Conservation (phyloP, 2,797 vertebrate species). For the Neosalanx taihuensis region DNA sequence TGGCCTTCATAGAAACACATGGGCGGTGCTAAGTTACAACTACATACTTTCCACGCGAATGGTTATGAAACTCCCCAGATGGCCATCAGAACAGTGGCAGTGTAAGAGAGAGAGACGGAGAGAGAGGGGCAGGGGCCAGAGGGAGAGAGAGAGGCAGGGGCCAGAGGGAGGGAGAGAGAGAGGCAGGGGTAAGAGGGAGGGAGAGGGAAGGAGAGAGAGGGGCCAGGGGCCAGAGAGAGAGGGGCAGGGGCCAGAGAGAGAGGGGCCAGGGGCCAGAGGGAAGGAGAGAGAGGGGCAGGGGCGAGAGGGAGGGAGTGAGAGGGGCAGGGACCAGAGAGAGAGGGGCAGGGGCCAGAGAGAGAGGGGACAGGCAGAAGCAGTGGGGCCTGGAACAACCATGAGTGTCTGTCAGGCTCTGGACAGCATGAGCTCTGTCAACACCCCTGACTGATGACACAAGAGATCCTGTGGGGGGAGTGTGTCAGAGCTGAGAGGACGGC, state of each 20-base stretch:
- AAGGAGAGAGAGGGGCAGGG: not conserved
- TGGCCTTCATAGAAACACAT: slow-evolving; percentile 3
- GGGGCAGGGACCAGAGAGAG: slow-evolving; percentile 1
- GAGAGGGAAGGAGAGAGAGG: slow-evolving; percentile 4
- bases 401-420: slow-evolving; percentile 38
- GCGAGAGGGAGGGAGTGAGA: slow-evolving; percentile 8
- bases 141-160: not conserved
- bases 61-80: no score
- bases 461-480: slow-evolving; percentile 49
- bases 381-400: slow-evolving; percentile 45
- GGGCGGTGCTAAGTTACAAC: not conserved
- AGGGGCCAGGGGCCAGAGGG: not conserved
- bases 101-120: not conserved
- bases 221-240: slow-evolving; percentile 12
- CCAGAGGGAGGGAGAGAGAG: not conserved
- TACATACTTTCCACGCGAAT: no score
- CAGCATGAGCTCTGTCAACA: slow-evolving; percentile 37
- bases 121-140: not conserved
- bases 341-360: not conserved
- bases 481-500: slow-evolving; percentile 39
- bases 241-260: slow-evolving; percentile 4
- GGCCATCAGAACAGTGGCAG: no score
- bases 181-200: not conserved
- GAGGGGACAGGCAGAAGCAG: slow-evolving; percentile 25
- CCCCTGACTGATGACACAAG: slow-evolving; percentile 33